Evolutionary conservation across 2,888 invertebrate genomes (phyloP), one percentile per base, ranked within the genome.

Genomic region (Trichogramma dendrolimi): DNA sequence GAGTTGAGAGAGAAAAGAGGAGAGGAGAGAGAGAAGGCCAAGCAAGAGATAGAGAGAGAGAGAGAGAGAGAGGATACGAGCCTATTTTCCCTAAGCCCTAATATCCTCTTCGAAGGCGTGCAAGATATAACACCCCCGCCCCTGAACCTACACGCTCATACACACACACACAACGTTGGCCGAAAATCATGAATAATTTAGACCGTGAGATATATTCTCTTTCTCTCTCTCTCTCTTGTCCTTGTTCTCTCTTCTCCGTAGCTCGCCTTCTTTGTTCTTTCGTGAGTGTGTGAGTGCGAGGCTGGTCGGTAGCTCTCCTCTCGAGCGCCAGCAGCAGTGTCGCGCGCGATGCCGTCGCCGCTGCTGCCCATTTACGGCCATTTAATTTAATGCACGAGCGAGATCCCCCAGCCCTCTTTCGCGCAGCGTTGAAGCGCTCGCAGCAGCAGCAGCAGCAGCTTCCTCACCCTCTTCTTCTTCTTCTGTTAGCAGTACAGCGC

Each of bases 71-170:
- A 67, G 57, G 64, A 64, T 60, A 63, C 67, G 64, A 69, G 68
- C 68, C 69, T 70, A 71, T 68, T 71, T 70, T 69, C 66, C 69
- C 70, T 70, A 70, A 70, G 69, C 70, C 67, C 67, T 69, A 69
- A 70, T 69, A 70, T 71, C 70, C 64, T 14, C 68, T 68, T 67
- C 67, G 60, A 67, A 67, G 69, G 65, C 64, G 61, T 47, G 41
- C 11, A 50, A 41, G 11, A 14, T 14, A 14, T 14, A 14, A 14
- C 14, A 14, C 14, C 14, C 14, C 14, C 14, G 14, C 14, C 14
- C 14, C 64, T 65, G 60, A 67, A 57, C 65, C 64, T 64, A 58
- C 64, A 61, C 65, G 67, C 61, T 65, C 67, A 67, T 67, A 66
- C 64, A 14, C 14, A 14, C 14, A 14, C 14, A n/a, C 62, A 63